Percentiles rank a stretch among this genome's conserved stretches.
These are phyloP conservation scores for Intoshia linei DNA, from an alignment of 1,140 invertebrate species.

Conservation along the genomic window DNA sequence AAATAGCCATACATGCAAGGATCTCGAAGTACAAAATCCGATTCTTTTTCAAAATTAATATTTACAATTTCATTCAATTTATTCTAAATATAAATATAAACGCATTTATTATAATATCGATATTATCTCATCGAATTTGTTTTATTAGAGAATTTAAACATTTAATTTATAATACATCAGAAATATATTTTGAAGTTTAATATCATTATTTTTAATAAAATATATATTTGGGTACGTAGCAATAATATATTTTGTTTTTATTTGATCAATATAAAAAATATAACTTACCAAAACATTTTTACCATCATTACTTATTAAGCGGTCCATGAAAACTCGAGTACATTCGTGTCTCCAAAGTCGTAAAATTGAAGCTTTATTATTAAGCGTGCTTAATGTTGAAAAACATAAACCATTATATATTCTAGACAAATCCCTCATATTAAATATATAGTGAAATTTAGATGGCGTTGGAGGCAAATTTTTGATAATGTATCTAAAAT, in stretches of 20 bases:
- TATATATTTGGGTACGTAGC: neutral
- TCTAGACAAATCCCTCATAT: constrained; percentile 49
- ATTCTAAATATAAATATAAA: too few species aligned
- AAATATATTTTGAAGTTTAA: too few species aligned
- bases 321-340: constrained; percentile 43
- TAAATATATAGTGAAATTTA: constrained; percentile 73
- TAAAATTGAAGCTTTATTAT: constrained; percentile 34
- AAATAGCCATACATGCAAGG: constrained; percentile 55
- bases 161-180: too few species aligned
- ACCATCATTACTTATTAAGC: constrained; percentile 35
- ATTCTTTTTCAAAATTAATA: constrained; percentile 13
- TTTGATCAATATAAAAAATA: neutral
- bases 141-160: too few species aligned
- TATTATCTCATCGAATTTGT: too few species aligned
- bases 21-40: constrained; percentile 35
- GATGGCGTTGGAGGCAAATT: constrained; percentile 54
- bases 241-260: neutral
- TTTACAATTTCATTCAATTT: constrained; percentile 12
- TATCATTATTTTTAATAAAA: neutral
- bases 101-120: too few species aligned
- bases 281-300: constrained; percentile 14
- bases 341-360: constrained; percentile 62
- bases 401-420: constrained; percentile 42
- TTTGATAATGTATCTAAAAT: constrained; percentile 27
- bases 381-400: constrained; percentile 33